phyloP scores from a whole-genome alignment of 2,797 vertebrate species.

The Etheostoma perlongum region DNA sequence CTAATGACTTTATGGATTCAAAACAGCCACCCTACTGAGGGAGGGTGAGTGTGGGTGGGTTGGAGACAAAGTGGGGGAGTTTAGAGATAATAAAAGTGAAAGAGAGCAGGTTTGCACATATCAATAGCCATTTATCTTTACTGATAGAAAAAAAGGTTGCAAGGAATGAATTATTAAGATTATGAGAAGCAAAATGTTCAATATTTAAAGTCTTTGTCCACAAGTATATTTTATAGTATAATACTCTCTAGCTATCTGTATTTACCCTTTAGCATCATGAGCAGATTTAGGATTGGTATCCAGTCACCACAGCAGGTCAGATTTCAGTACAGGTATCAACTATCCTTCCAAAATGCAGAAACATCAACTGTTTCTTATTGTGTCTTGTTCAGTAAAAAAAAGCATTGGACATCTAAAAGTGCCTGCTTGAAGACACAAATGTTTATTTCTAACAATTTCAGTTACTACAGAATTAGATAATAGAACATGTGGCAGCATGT shows the following conservation, averaged over 20 bases:
- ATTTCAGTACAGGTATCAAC: conserved; percentile 23
- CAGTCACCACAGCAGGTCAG: conserved; percentile 14
- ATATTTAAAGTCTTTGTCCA: background rate
- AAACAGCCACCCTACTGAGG: conserved; percentile 33
- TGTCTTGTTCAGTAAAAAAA: background rate
- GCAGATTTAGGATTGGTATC: conserved; percentile 1
- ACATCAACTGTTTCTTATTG: conserved; percentile 9
- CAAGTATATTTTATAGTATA: background rate
- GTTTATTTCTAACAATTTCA: background rate
- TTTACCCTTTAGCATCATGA: background rate
- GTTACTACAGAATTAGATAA: conserved; percentile 21
- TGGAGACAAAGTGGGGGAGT: background rate
- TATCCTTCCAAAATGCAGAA: background rate
- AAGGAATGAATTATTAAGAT: background rate
- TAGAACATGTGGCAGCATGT: background rate
- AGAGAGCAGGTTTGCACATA: background rate
- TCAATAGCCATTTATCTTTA: background rate
- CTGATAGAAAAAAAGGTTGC: background rate
- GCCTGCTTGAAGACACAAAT: background rate
- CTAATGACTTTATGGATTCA: conserved; percentile 68
- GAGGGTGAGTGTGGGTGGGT: background rate
- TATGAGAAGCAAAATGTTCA: background rate
- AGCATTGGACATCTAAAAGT: conserved; percentile 39
- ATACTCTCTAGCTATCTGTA: background rate
- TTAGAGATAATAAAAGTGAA: conserved; percentile 16